phyloP scores from a whole-genome alignment of 1,140 invertebrate genomes.

The Anadara kagoshimensis region DNA sequence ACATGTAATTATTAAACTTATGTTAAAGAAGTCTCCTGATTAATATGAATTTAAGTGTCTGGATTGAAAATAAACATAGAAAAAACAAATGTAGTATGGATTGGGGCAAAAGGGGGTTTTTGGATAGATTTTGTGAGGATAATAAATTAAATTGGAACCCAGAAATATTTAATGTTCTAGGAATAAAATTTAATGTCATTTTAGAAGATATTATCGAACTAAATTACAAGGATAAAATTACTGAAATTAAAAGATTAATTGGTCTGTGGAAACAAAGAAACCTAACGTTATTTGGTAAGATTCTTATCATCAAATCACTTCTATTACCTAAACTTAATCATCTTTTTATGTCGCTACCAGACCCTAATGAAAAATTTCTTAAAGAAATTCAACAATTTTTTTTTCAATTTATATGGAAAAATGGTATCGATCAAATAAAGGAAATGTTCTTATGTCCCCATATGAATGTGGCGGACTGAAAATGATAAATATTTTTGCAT shows the following conservation, averaged over 20 bases:
- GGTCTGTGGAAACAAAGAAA: constrained; percentile 19
- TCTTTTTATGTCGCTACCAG: constrained; percentile 17
- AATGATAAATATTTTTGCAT: constrained; percentile 10
- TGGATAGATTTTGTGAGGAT: constrained; percentile 1
- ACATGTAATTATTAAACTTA: too few relatives aligned
- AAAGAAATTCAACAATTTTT: neutral
- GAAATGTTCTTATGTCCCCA: neutral
- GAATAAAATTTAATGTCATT: constrained; percentile 18
- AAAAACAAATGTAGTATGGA: constrained; percentile 31
- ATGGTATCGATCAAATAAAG: constrained; percentile 9
- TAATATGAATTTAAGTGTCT: too few relatives aligned
- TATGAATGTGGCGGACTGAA: constrained; percentile 5
- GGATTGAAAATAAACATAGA: constrained; percentile 25
- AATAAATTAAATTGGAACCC: constrained; percentile 12
- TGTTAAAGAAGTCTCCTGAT: too few relatives aligned
- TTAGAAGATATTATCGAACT: constrained; percentile 7
- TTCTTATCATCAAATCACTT: constrained; percentile 14
- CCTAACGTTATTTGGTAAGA: constrained; percentile 28
- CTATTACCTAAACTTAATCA: constrained; percentile 24
- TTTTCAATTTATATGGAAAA: constrained; percentile 23
- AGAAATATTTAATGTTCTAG: constrained; percentile 19
- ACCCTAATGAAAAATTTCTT: constrained; percentile 1
- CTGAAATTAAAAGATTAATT: constrained; percentile 9
- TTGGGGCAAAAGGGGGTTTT: constrained; percentile 22
- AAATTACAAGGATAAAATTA: constrained; percentile 19